phyloP scores from a whole-genome alignment of 2,888 invertebrate species.

The Pandemis heparana region DNA sequence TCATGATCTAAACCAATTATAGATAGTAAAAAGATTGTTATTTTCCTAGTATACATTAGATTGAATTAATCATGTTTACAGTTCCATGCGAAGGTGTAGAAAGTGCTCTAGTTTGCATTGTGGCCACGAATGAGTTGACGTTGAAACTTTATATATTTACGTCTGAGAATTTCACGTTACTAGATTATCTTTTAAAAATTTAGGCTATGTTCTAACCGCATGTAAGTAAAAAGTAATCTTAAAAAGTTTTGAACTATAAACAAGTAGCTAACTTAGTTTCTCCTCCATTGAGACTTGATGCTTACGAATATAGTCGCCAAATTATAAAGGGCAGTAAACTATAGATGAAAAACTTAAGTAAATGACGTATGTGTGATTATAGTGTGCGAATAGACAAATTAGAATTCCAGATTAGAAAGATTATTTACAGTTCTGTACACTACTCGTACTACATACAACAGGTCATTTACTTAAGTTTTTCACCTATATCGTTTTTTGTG shows the following conservation, averaged over 20 bases:
- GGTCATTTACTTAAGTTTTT: no score
- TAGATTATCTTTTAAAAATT: constrained; percentile 18
- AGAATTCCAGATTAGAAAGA: no score
- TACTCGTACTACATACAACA: no score
- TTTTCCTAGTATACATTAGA: constrained; percentile 23
- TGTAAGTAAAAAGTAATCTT: constrained; percentile 11
- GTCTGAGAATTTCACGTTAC: constrained; percentile 21
- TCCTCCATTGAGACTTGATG: no score
- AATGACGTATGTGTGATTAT: no score
- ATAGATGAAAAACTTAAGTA: no score
- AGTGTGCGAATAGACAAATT: no score
- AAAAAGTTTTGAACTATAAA: background rate
- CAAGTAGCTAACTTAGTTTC: no score
- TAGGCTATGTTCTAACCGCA: constrained; percentile 29
- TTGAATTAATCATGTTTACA: constrained; percentile 46
- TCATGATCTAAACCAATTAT: constrained; percentile 39
- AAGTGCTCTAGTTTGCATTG: constrained; percentile 54
- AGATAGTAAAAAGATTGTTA: constrained; percentile 27
- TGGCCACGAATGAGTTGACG: constrained; percentile 54
- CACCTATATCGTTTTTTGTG: no score
- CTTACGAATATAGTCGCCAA: no score
- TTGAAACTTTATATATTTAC: constrained; percentile 23
- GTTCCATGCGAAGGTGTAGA: constrained; percentile 49
- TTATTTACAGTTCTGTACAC: no score
- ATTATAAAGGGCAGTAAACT: no score